Base-by-base conservation (phyloP, 2,888 invertebrate species). In the Gerris lacustris region DNA sequence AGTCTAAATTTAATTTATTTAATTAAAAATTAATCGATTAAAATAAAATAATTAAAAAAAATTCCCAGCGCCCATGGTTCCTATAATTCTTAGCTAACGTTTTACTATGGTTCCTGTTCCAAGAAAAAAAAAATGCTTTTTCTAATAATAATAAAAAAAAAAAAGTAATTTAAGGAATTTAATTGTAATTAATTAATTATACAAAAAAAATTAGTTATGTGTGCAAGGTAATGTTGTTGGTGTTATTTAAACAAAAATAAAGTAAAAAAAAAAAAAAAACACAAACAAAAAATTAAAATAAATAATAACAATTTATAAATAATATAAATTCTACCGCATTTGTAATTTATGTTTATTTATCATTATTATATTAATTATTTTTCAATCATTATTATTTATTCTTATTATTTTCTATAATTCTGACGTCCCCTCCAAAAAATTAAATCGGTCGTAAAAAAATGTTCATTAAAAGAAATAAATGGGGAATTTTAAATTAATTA, bases 51-150 rank as follows among this genome's bases (percentile, higher is more conserved):
- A 55, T 55, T 11, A 55, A 55, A 55, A 55, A 72, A 71, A 73
- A 63, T 73, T 79, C 79, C 80, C 80, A 79, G 79, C 78, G 78
- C 77, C 78, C 78, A 79, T 79, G 79, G 80, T 80, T 80, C 80
- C 80, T 80, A 80, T 79, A 78, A 78, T 55, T 11, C 55, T 76
- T 79, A 79, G 79, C 78, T 79, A 79, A 79, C 78, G 77, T 74
- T 72, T 77, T 77, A 79, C 78, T 79, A 79, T 79, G 79, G 80
- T 80, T 80, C 79, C 79, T 80, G 78, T 79, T 79, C 79, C 78
- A 76, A 55, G 55, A 55, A 55, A 55, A 55, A 47, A 55, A 55
- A 78, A 76, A 76, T 77, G 79, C 79, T 79, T 79, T 79, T 79
- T 75, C 70, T 70, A 72, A 72, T 68, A 67, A 72, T 73, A 72